Percentiles rank a stretch among this genome's conserved stretches.
Conservation (phyloP, 2,888 invertebrate genomes). For the Parnassius smintheus region DNA sequence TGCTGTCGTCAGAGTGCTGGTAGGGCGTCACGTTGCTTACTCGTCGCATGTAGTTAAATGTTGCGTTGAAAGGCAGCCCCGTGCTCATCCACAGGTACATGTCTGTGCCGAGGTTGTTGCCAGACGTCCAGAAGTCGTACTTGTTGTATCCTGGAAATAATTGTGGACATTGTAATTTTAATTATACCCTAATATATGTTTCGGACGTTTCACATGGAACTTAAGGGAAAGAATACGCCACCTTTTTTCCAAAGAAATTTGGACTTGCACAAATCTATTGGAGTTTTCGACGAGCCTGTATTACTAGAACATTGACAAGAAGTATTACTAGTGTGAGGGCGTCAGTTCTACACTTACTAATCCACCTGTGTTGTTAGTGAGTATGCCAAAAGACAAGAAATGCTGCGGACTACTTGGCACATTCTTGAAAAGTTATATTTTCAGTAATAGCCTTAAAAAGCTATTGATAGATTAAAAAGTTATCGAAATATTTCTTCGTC, state of each 20-base stretch:
- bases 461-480: too few species aligned
- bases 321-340: too few species aligned
- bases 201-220: neutral
- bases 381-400: neutral
- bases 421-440: too few species aligned
- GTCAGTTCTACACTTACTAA: too few species aligned
- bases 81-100: conserved; percentile 96
- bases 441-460: too few species aligned
- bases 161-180: neutral
- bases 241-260: too few species aligned
- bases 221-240: neutral
- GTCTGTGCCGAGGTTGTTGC: conserved; percentile 91
- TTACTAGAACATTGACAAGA: too few species aligned
- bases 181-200: too few species aligned
- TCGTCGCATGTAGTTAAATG: conserved; percentile 89
- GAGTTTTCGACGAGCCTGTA: too few species aligned
- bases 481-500: too few species aligned
- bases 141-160: conserved; percentile 84
- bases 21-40: conserved; percentile 79
- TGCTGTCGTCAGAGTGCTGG: conserved; percentile 77
- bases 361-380: neutral
- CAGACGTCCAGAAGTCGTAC: conserved; percentile 94
- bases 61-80: conserved; percentile 91
- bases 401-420: too few species aligned
- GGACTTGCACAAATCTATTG: too few species aligned